Evolutionary conservation across 2,113 vertebrate genomes (phyloP).

Genomic region (Vulpes vulpes): DNA sequence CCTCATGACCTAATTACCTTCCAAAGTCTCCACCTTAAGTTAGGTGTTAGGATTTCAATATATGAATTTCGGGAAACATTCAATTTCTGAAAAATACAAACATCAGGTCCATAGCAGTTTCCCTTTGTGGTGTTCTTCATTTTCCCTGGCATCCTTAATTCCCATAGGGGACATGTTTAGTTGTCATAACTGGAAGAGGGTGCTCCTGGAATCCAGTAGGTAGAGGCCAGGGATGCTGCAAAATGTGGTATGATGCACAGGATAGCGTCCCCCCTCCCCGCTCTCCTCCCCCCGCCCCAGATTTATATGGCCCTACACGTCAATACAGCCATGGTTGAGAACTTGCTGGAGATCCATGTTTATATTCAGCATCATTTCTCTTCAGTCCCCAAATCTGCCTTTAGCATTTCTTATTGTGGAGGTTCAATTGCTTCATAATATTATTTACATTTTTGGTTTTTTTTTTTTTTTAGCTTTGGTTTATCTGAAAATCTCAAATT

Average conservation of each 20-base stretch:
- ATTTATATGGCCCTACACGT: not conserved
- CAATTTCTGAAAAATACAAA: not conserved
- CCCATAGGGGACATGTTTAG: not conserved
- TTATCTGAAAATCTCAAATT: not conserved
- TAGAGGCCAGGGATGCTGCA: not conserved
- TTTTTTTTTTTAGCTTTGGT: not conserved
- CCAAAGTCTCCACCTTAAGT: not conserved
- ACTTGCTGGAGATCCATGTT: too few relatives aligned
- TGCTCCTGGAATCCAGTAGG: not conserved
- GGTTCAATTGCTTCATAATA: not conserved
- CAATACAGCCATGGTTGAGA: not conserved
- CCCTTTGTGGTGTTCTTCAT: not conserved
- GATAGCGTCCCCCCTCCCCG: not conserved
- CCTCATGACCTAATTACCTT: not conserved
- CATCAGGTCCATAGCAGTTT: not conserved
- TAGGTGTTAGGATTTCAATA: not conserved
- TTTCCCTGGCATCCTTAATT: not conserved
- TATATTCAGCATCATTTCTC: not conserved
- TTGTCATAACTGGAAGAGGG: accelerated
- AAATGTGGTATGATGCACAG: accelerated
- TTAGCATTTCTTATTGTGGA: not conserved
- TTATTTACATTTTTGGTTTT: not conserved
- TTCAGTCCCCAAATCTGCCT: not conserved
- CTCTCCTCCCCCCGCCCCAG: not conserved
- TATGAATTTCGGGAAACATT: not conserved